Evolutionary conservation across 1,140 invertebrate species (phyloP).

Genomic region (Micrasema minimum): DNA sequence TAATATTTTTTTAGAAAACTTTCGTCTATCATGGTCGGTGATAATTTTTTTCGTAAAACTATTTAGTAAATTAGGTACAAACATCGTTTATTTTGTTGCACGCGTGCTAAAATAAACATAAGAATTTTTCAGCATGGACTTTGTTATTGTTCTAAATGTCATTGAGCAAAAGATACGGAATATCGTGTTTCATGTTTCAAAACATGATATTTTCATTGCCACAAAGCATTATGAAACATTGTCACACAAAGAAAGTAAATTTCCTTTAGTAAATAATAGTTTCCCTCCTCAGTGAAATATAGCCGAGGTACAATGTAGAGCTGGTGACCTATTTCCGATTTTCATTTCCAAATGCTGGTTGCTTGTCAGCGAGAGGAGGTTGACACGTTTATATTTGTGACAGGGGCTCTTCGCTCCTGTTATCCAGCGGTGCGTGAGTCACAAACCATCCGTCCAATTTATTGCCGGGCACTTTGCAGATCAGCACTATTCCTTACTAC

Average conservation of each 20-base stretch:
- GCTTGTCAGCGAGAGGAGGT: slow-evolving; percentile 49
- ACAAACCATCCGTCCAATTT: slow-evolving; percentile 27
- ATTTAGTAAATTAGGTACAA: too few species aligned
- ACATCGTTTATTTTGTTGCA: too few species aligned
- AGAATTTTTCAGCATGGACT: too few species aligned
- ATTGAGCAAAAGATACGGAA: slow-evolving; percentile 4
- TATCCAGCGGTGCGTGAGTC: slow-evolving; percentile 42
- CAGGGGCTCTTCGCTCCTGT: slow-evolving; percentile 36
- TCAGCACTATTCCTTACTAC: slow-evolving; percentile 2
- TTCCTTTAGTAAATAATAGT: slow-evolving; percentile 47
- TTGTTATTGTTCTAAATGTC: too few species aligned
- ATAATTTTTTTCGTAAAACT: too few species aligned
- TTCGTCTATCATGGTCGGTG: too few species aligned
- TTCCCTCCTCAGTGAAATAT: slow-evolving; percentile 37
- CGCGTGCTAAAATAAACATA: too few species aligned
- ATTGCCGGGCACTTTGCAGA: background rate
- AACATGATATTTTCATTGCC: slow-evolving; percentile 5
- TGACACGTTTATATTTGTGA: slow-evolving; percentile 54
- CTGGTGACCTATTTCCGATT: slow-evolving; percentile 53
- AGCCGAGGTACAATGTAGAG: slow-evolving; percentile 37
- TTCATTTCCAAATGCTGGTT: slow-evolving; percentile 52
- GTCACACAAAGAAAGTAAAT: slow-evolving; percentile 27
- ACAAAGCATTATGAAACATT: background rate
- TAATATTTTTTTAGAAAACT: too few species aligned
- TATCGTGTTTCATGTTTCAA: slow-evolving; percentile 25